Conservation (phyloP, 2,888 invertebrate genomes). For the Neoaliturus tenellus region DNA sequence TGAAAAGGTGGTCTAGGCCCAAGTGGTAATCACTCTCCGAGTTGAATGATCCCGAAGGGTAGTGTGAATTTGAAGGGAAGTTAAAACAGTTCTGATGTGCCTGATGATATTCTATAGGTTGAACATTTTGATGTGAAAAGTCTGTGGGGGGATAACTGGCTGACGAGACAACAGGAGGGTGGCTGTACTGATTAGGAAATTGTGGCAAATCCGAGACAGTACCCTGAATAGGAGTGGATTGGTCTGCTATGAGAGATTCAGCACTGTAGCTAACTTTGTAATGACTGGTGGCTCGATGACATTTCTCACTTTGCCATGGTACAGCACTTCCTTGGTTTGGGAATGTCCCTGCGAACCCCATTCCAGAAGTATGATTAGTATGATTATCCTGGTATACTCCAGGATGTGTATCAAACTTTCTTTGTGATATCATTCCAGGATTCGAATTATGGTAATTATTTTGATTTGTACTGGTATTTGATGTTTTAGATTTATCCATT, state of each 20-base stretch:
- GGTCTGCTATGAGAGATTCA: constrained; percentile 65
- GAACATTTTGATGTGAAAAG: constrained; percentile 29
- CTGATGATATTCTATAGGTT: constrained; percentile 48
- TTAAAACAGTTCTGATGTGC: constrained; percentile 60
- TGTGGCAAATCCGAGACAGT: constrained; percentile 19
- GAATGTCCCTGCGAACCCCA: constrained; percentile 40
- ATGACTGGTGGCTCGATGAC: constrained; percentile 68
- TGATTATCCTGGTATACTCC: constrained; percentile 31
- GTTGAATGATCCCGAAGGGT: constrained; percentile 33
- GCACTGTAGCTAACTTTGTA: constrained; percentile 71
- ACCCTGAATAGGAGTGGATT: constrained; percentile 14
- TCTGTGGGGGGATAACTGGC: not conserved
- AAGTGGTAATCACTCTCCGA: constrained; percentile 42
- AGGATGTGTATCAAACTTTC: not conserved
- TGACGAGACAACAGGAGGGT: constrained; percentile 38
- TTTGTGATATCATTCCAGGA: not conserved
- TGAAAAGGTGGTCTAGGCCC: constrained; percentile 35
- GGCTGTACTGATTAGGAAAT: constrained; percentile 47
- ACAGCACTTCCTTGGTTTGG: not conserved
- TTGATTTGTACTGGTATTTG: not conserved
- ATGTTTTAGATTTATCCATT: not conserved
- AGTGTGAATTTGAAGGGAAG: constrained; percentile 49
- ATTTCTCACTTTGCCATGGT: constrained; percentile 27
- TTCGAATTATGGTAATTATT: constrained; percentile 18
- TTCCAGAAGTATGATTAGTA: constrained; percentile 8